phyloP scores from a whole-genome alignment of 2,797 vertebrate genomes.

The Centropyge bicolor region DNA sequence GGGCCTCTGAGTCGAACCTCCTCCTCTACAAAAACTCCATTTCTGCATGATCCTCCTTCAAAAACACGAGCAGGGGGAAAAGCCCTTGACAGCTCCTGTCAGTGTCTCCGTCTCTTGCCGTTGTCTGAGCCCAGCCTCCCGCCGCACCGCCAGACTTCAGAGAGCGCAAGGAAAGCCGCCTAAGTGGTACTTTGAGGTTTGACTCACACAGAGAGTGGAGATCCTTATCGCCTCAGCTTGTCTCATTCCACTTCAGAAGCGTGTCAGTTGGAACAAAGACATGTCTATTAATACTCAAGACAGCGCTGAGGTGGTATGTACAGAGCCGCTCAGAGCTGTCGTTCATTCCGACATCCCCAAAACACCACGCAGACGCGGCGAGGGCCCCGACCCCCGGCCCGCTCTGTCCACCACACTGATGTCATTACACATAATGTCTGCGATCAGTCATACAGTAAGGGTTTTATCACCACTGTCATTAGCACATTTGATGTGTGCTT shows the following conservation, averaged over 20 bases:
- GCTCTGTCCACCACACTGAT: conserved; percentile 50
- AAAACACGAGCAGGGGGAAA: conserved; percentile 43
- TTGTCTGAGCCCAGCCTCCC: conserved; percentile 61
- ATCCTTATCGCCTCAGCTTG: conserved; percentile 78
- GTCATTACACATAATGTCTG: conserved; percentile 60
- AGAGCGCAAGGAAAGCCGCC: conserved; percentile 69
- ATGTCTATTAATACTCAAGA: conserved; percentile 79
- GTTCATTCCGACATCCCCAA: conserved; percentile 65
- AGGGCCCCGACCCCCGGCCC: conserved; percentile 21
- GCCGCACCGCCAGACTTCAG: conserved; percentile 66
- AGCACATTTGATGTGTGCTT: conserved; percentile 59
- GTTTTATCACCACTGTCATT: conserved; percentile 62
- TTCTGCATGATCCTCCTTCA: conserved; percentile 45
- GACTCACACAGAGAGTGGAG: conserved; percentile 78
- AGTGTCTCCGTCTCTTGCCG: conserved; percentile 62
- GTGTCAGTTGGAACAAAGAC: conserved; percentile 81
- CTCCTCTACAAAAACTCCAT: conserved; percentile 40
- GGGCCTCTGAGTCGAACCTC: background rate
- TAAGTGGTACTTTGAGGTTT: conserved; percentile 82
- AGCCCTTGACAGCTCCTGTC: conserved; percentile 72
- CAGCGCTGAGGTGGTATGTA: conserved; percentile 67
- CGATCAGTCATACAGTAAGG: conserved; percentile 53
- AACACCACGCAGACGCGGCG: conserved; percentile 44
- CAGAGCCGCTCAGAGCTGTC: conserved; percentile 59
- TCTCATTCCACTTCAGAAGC: conserved; percentile 78